Percentiles rank a stretch among this genome's conserved stretches.
Conservation (phyloP, 2,113 vertebrate species). For the Brienomyrus longianalis region DNA sequence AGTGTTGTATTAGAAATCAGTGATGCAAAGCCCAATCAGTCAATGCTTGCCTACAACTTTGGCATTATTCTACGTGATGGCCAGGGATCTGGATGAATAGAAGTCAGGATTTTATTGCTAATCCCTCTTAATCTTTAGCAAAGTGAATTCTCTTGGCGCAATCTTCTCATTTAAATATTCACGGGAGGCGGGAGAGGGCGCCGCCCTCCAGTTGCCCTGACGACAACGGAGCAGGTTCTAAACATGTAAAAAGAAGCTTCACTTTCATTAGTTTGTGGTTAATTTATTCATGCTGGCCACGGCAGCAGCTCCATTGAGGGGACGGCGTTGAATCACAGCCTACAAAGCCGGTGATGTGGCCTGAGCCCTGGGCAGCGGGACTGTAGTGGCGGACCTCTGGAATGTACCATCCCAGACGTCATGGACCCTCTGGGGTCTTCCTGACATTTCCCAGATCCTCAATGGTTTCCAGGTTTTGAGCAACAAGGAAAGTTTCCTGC, state of each 20-base stretch:
- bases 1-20: constrained; percentile 40
- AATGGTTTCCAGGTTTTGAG: background rate
- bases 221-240: constrained; percentile 38
- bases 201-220: constrained; percentile 44
- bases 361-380: background rate
- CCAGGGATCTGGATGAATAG: constrained; percentile 47
- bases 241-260: constrained; percentile 28
- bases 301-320: constrained; percentile 31
- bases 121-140: constrained; percentile 39
- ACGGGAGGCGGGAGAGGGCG: constrained; percentile 37
- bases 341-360: constrained; percentile 19
- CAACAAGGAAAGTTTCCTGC: background rate
- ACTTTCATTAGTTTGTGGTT: constrained; percentile 44
- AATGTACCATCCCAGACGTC: background rate
- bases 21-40: constrained; percentile 40
- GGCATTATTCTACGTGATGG: constrained; percentile 36
- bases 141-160: constrained; percentile 37
- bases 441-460: background rate
- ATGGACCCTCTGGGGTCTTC: background rate
- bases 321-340: constrained; percentile 36
- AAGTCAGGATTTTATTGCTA: constrained; percentile 43
- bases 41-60: constrained; percentile 33
- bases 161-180: constrained; percentile 53
- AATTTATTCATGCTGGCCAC: constrained; percentile 48
- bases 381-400: background rate